A percentile compares a stretch with the other conserved stretches of the same genome.
Evolutionary conservation across 1,140 invertebrate species (phyloP).

Genomic region (Delia radicum): DNA sequence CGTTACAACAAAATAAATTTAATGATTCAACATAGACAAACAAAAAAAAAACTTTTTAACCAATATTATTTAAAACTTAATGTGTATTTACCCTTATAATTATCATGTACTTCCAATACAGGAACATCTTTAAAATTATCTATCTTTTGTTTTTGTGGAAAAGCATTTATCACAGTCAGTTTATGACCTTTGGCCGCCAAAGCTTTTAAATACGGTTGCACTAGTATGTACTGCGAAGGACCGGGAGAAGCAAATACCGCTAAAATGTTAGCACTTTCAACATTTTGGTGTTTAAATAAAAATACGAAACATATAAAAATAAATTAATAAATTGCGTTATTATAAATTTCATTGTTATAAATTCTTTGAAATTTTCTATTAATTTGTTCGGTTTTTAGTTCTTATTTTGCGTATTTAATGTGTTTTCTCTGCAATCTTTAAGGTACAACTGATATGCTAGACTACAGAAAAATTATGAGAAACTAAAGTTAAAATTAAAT

Average conservation of each 20-base stretch:
- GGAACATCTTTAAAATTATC: constrained; percentile 52
- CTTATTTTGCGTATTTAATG: background rate
- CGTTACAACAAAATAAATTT: background rate
- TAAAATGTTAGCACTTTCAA: constrained; percentile 35
- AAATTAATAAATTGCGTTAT: background rate
- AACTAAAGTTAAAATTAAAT: background rate
- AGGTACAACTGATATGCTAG: background rate
- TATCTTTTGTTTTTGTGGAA: constrained; percentile 42
- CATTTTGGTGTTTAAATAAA: background rate
- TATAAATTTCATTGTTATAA: background rate
- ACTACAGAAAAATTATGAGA: no score
- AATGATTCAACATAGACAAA: no score
- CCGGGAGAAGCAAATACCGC: constrained; percentile 47
- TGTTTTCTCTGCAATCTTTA: background rate
- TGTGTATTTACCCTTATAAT: constrained; percentile 13
- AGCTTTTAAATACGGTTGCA: constrained; percentile 49
- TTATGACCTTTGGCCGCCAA: constrained; percentile 57
- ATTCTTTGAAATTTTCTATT: no score
- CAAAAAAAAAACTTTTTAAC: no score
- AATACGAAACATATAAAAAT: background rate
- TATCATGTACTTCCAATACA: background rate
- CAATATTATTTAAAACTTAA: no score
- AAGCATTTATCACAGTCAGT: constrained; percentile 56
- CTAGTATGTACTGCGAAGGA: constrained; percentile 49
- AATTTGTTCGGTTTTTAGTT: no score